Percentiles rank a stretch among this genome's conserved stretches.
These are phyloP conservation scores for Callinectes sapidus DNA, from an alignment of 2,888 invertebrate genomes.

Conservation along the genomic window DNA sequence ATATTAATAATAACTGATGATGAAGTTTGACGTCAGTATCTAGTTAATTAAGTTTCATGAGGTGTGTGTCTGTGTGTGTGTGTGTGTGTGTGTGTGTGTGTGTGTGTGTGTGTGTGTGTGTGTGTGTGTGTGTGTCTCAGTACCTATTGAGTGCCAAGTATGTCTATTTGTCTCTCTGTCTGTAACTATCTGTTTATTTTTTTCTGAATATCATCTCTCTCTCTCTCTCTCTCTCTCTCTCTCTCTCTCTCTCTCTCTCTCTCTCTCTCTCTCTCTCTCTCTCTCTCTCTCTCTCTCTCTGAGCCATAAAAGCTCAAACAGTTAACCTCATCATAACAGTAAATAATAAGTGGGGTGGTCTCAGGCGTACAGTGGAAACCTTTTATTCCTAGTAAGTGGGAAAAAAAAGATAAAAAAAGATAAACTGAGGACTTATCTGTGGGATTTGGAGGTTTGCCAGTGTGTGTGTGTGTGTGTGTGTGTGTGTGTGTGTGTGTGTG, in stretches of 20 bases:
- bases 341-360: background rate
- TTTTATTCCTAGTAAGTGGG: background rate
- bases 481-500: conserved; percentile 25
- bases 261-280: conserved; percentile 23
- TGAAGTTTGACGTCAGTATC: background rate
- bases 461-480: conserved; percentile 23
- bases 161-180: background rate
- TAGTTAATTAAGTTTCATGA: background rate
- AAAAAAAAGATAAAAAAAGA: background rate
- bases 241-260: conserved; percentile 21
- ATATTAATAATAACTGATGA: background rate
- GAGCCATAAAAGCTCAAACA: background rate
- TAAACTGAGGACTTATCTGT: background rate
- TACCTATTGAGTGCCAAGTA: background rate
- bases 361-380: background rate
- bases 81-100: background rate
- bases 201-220: background rate
- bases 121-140: background rate
- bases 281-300: background rate
- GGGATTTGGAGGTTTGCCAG: background rate
- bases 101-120: conserved; percentile 25
- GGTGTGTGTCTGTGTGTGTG: background rate
- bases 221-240: conserved; percentile 20
- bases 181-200: background rate
- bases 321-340: background rate